Evolutionary conservation across 2,888 invertebrate genomes (phyloP), one percentile per base, ranked within the genome.

Genomic region (Pachliopta kotzebuea): DNA sequence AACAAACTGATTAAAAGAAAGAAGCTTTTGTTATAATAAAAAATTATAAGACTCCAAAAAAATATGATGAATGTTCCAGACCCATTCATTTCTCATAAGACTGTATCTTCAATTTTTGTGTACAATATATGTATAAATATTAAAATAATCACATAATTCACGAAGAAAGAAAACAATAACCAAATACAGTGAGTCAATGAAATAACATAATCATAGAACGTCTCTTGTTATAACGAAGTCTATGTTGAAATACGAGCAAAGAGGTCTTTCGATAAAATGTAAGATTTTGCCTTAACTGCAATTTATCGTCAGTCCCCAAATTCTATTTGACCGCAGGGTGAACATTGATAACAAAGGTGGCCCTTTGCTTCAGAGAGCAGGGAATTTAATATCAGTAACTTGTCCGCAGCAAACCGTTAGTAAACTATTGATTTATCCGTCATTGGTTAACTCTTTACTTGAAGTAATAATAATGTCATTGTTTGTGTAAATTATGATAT

Each of bases 321-420:
- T 81, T 79, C 77, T 69, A 74, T 72, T 73, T 65, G 74, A 74
- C 76, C 79, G 71, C 75, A 74, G 70, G 70, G 72, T 70, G 72
- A 70, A 68, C 72, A 74, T 76, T 68, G 72, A 69, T 70, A 71
- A 72, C 70, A 73, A 68, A 72, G 69, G 70, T 75, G 70, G 58
- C 70, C 74, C 70, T 66, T 63, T 61, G 56, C 66, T 68, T 56
- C 69, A 66, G 63, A 63, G 56, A 68, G 71, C 60, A 74, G 72
- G 80, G 84, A 86, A 87, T 89, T 86, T 86, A 86, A 88, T 89
- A 88, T 88, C 81, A 77, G 71, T 71, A 76, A 75, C 74, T 83
- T 67, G 67, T 69, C 75, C 72, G 50, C 68, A 72, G 73, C 60
- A 72, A 72, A 70, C 68, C 67, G 68, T 71, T 61, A 23, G 60